phyloP scores from a whole-genome alignment of 2,888 invertebrate genomes.

The Hedya salicella region DNA sequence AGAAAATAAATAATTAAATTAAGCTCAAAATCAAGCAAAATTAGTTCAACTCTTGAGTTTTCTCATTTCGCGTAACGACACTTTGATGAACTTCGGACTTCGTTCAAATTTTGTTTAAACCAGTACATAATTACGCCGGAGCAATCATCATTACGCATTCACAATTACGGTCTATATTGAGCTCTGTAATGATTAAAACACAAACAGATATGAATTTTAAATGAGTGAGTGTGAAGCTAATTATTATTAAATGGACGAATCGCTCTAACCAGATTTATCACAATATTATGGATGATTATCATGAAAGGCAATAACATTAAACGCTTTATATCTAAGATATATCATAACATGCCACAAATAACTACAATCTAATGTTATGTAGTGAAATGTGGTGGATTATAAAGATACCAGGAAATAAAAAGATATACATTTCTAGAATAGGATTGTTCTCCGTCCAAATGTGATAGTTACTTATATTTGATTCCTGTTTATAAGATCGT shows the following conservation, averaged over 20 bases:
- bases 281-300: background rate
- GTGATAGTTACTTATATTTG: too few relatives aligned
- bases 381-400: too few relatives aligned
- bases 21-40: conserved; percentile 16
- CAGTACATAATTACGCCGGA: conserved; percentile 21
- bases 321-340: too few relatives aligned
- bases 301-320: too few relatives aligned
- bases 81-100: conserved; percentile 37
- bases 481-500: too few relatives aligned
- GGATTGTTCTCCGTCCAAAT: too few relatives aligned
- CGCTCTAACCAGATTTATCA: background rate
- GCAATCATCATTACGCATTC: conserved; percentile 38
- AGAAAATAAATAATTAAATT: conserved; percentile 19
- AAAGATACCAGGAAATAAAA: too few relatives aligned
- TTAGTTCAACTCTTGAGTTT: conserved; percentile 27
- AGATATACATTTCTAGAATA: too few relatives aligned
- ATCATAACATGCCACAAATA: too few relatives aligned
- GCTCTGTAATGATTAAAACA: conserved; percentile 13
- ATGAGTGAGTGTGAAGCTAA: conserved; percentile 7
- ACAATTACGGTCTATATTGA: conserved; percentile 30
- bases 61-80: conserved; percentile 33
- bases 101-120: conserved; percentile 24
- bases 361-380: too few relatives aligned
- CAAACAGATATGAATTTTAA: conserved; percentile 34
- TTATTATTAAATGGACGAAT: conserved; percentile 13